Evolutionary conservation across 2,888 invertebrate species (phyloP), one percentile per base, ranked within the genome.

Genomic region (Lycophotia porphyrea): DNA sequence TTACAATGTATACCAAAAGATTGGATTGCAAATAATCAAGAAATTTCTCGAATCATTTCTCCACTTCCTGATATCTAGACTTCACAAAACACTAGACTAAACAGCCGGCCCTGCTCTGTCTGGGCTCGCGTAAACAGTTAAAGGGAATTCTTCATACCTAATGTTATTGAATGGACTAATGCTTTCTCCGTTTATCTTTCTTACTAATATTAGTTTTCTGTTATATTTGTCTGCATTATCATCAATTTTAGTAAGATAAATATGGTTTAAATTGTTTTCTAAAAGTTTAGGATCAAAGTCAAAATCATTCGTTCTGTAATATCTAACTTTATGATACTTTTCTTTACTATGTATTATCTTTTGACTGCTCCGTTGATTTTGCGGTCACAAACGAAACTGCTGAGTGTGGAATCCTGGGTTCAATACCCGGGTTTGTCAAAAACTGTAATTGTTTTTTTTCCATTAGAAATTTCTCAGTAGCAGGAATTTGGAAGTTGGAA

Each of bases 51-150:
- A 70, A 70, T 52, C 21, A 31, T 75, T 82, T 87, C 84, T 84
- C 74, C 71, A 74, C 81, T 82, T 86, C 85, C 87, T 87, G 90
- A 88, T 89, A 91, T 91, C 88, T 90, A 91, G 90, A 90, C 89
- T 88, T 81, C 79, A 88, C 86, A 87, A 82, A 78, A 84, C 88
- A 71, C 87, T 88, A 93, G 92, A 93, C 92, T 93, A 92, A 92
- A 93, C 92, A 92, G 73, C 66, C 80, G 84, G 74, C 82, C 82
- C 84, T 82, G 68, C 64, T 64, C 61, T 69, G 80, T 79, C 77
- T 84, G 78, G 63, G 79, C 70, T 81, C 68, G 69, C 80, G 82
- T 88, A 90, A 88, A 88, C 88, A 90, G 81, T 69, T 67, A 47
- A 89, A 85, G 84, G 89, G 88, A 86, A 88, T 87, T 75, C 72